These are phyloP conservation scores for Leucoptera coffeella DNA, from an alignment of 2,888 invertebrate genomes.

Conservation along the genomic window DNA sequence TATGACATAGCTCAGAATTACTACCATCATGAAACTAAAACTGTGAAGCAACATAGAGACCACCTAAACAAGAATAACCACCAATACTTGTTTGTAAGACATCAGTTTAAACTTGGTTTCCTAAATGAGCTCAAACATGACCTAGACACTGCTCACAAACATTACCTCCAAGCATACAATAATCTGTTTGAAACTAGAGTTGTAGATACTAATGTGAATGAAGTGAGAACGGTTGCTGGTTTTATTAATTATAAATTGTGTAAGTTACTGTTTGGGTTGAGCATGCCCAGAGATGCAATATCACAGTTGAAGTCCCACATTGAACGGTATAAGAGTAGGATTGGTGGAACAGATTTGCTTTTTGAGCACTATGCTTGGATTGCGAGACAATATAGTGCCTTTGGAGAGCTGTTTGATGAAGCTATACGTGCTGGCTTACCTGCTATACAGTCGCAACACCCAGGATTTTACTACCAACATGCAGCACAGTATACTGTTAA, in stretches of 20 bases:
- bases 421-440: conserved; percentile 88
- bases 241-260: conserved; percentile 96
- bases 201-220: conserved; percentile 85
- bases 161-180: conserved; percentile 84
- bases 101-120: conserved; percentile 96
- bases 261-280: conserved; percentile 80
- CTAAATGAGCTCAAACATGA: conserved; percentile 92
- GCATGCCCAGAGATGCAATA: conserved; percentile 89
- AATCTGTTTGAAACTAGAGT: conserved; percentile 83
- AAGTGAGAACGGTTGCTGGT: conserved; percentile 91
- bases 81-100: conserved; percentile 87
- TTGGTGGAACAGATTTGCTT: conserved; percentile 76
- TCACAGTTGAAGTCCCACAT: conserved; percentile 89
- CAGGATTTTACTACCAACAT: conserved; percentile 93
- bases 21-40: conserved; percentile 84
- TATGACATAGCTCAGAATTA: conserved; percentile 89
- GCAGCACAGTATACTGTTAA: conserved; percentile 83
- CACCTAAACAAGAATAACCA: conserved; percentile 87
- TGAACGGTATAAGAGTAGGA: conserved; percentile 76
- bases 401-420: conserved; percentile 94
- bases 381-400: conserved; percentile 82
- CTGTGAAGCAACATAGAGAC: conserved; percentile 83
- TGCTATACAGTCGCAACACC: conserved; percentile 93
- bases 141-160: conserved; percentile 76
- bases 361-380: conserved; percentile 98